A percentile compares a stretch with the other conserved stretches of the same genome.
Evolutionary conservation across 2,797 vertebrate species (phyloP).

Genomic region (Jordanella pulchra): DNA sequence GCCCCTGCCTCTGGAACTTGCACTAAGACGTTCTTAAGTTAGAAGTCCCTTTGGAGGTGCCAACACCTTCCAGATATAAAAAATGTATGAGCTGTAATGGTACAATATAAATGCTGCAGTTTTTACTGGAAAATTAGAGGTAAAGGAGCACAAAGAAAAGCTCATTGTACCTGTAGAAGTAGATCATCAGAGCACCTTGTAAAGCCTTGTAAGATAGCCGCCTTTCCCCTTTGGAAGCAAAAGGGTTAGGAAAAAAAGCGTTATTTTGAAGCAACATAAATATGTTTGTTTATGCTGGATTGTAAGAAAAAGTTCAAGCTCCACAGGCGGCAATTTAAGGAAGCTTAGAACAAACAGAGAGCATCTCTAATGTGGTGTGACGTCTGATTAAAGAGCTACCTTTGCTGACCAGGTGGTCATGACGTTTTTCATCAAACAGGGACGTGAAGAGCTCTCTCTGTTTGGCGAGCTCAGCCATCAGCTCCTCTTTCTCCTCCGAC

Average conservation of each 20-base stretch:
- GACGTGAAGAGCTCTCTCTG: constrained; percentile 86
- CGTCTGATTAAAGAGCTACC: constrained; percentile 70
- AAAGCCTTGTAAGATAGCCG: constrained; percentile 92
- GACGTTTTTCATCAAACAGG: constrained; percentile 93
- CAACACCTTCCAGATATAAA: constrained; percentile 6
- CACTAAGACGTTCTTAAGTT: constrained; percentile 16
- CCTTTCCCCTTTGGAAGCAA: constrained; percentile 86
- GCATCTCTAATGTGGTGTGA: background rate
- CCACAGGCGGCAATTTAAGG: background rate
- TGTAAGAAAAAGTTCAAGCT: background rate
- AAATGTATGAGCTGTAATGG: constrained; percentile 1
- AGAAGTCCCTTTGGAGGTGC: constrained; percentile 8
- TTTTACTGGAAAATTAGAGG: constrained; percentile 16
- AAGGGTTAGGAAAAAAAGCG: constrained; percentile 3
- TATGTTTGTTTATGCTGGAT: background rate
- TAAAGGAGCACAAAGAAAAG: constrained; percentile 1
- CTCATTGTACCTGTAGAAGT: constrained; percentile 90
- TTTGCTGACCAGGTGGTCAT: constrained; percentile 93
- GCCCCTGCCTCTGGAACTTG: constrained; percentile 3
- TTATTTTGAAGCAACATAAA: background rate
- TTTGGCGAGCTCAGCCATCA: constrained; percentile 85
- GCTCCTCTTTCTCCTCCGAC: constrained; percentile 88
- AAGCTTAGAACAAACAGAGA: constrained; percentile 6
- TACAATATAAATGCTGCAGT: constrained; percentile 16
- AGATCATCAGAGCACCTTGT: constrained; percentile 96